Evolutionary conservation across 2,113 vertebrate genomes (phyloP).

Genomic region (Dipodomys ordii): DNA sequence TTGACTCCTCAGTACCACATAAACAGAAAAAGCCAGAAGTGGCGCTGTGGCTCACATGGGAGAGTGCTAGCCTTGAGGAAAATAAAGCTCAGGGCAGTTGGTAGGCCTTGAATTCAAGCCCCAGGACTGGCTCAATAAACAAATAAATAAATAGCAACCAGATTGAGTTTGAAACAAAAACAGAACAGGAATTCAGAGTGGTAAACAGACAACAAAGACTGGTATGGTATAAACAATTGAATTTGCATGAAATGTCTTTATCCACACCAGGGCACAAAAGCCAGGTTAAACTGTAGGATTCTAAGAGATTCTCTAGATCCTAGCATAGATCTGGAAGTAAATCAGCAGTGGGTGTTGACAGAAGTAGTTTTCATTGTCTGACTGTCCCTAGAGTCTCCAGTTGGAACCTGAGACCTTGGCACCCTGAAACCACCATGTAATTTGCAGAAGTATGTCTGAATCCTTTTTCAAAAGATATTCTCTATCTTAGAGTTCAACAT

Average conservation of each 20-base stretch:
- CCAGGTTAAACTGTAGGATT: accelerated
- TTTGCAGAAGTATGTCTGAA: neutral
- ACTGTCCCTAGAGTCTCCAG: no score
- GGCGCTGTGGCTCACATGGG: no score
- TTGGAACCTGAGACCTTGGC: neutral
- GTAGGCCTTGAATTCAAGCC: no score
- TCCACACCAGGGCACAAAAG: neutral
- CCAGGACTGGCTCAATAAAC: no score
- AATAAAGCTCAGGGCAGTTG: no score
- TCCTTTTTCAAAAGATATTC: neutral
- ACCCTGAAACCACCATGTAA: accelerated
- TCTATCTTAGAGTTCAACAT: neutral
- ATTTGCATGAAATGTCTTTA: neutral
- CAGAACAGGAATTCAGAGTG: neutral
- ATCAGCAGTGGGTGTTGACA: neutral
- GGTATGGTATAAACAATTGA: neutral
- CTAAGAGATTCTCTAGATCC: neutral
- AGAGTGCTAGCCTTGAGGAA: no score
- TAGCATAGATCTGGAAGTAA: neutral
- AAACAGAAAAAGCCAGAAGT: no score
- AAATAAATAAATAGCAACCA: no score
- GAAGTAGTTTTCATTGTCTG: neutral
- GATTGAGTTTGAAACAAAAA: neutral
- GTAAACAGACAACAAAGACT: neutral
- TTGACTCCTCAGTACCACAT: no score